These are phyloP conservation scores for Nephrocerus scutellatus DNA, from an alignment of 2,888 invertebrate species.

Conservation along the genomic window DNA sequence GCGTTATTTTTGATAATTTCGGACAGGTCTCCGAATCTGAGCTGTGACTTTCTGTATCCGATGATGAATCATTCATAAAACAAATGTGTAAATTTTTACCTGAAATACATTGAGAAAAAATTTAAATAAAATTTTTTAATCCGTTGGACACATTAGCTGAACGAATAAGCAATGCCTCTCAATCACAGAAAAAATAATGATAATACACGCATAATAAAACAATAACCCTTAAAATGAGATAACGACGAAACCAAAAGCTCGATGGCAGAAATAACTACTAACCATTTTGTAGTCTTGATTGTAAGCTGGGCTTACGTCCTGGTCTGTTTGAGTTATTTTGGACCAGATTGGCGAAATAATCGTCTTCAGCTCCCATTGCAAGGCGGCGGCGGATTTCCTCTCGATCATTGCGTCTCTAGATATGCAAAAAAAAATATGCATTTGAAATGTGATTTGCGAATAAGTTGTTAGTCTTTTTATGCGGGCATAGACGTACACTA, in stretches of 20 bases:
- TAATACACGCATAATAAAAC: too few relatives aligned
- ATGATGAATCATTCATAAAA: constrained; percentile 89
- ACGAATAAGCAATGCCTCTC: too few relatives aligned
- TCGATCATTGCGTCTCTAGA: constrained; percentile 81
- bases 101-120: too few relatives aligned
- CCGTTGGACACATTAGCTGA: too few relatives aligned
- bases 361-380: constrained; percentile 80
- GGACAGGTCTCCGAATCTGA: constrained; percentile 60
- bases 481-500: constrained; percentile 27
- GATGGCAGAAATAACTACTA: constrained; percentile 13
- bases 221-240: constrained; percentile 3
- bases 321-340: constrained; percentile 56
- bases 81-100: constrained; percentile 92
- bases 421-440: constrained; percentile 27
- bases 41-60: constrained; percentile 72
- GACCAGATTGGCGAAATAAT: constrained; percentile 55
- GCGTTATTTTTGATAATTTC: constrained; percentile 33
- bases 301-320: constrained; percentile 78
- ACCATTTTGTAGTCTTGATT: constrained; percentile 82
- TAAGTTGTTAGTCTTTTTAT: constrained; percentile 6
- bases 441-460: neutral
- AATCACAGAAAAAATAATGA: too few relatives aligned
- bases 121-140: neutral
- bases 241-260: constrained; percentile 2
- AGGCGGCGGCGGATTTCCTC: constrained; percentile 84